A percentile compares a stretch with the other conserved stretches of the same genome.
Conservation (phyloP, 2,888 invertebrate species). For the Embidobia sp. region DNA sequence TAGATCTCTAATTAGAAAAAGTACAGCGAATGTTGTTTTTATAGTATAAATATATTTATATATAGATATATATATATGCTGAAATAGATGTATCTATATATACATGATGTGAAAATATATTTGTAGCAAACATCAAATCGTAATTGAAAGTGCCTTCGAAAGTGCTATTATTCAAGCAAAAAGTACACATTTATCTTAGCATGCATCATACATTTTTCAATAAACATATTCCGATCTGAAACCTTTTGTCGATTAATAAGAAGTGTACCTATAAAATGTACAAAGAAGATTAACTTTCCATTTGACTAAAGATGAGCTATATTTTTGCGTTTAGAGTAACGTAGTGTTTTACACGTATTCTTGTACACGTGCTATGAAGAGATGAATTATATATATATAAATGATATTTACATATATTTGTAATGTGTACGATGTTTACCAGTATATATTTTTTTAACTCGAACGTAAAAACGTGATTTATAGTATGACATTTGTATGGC, state of each 20-base stretch:
- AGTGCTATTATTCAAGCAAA: slow-evolving; percentile 37
- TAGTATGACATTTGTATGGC: slow-evolving; percentile 29
- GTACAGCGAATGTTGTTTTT: slow-evolving; percentile 50
- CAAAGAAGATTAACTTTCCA: slow-evolving; percentile 48
- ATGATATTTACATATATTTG: slow-evolving; percentile 30
- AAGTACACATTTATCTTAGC: slow-evolving; percentile 39
- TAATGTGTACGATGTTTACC: slow-evolving; percentile 19
- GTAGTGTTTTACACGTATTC: slow-evolving; percentile 32
- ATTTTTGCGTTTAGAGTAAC: slow-evolving; percentile 23
- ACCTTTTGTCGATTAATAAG: slow-evolving; percentile 35
- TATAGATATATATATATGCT: slow-evolving; percentile 33
- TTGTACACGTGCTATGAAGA: slow-evolving; percentile 19
- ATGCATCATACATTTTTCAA: slow-evolving; percentile 25
- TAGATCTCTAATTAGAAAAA: slow-evolving; percentile 53
- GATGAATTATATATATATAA: slow-evolving; percentile 15
- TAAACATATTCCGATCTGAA: slow-evolving; percentile 20
- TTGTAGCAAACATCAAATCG: slow-evolving; percentile 37
- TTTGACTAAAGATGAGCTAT: slow-evolving; percentile 31
- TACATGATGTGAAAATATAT: slow-evolving; percentile 36
- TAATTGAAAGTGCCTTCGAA: slow-evolving; percentile 54
- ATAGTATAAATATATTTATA: too few species aligned
- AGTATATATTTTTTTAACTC: slow-evolving; percentile 42
- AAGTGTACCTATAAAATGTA: slow-evolving; percentile 46
- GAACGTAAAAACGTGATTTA: slow-evolving; percentile 19
- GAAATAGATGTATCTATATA: slow-evolving; percentile 35